Conservation (phyloP, 92 coral and sea anemone genomes). For the Epizoanthus fatuus region DNA sequence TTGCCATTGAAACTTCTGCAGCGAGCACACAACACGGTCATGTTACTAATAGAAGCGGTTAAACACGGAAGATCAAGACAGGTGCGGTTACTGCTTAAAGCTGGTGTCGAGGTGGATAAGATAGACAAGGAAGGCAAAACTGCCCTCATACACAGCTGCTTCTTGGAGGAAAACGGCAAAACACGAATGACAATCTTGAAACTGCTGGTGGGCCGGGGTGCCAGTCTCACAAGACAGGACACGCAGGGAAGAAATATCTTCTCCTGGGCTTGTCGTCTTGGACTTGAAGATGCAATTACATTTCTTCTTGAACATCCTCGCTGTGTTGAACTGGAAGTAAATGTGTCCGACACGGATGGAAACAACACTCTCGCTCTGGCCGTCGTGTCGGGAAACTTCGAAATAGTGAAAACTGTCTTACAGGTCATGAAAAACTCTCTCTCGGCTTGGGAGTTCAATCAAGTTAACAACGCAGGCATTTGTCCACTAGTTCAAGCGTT, state of each 20-base stretch:
- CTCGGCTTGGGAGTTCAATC: conserved; percentile 52
- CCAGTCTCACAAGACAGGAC: conserved; percentile 68
- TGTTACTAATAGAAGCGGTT: conserved; percentile 81
- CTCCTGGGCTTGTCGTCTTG: conserved; percentile 82
- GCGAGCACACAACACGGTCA: conserved; percentile 1
- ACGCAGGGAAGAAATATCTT: conserved; percentile 68
- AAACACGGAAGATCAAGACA: conserved; percentile 69
- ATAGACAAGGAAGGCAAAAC: conserved; percentile 81
- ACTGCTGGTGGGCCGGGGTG: conserved; percentile 68
- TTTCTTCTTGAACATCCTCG: conserved; percentile 71
- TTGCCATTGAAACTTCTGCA: too few species aligned
- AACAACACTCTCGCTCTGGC: conserved; percentile 76
- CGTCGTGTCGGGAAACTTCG: conserved; percentile 78
- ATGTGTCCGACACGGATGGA: conserved; percentile 72
- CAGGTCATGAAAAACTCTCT: conserved; percentile 45
- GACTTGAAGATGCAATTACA: conserved; percentile 57
- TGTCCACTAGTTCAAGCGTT: conserved; percentile 84
- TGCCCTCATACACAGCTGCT: conserved; percentile 82
- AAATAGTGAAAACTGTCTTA: conserved; percentile 64
- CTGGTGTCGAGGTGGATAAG: conserved; percentile 77
- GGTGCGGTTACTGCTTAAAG: conserved; percentile 79
- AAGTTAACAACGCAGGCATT: conserved; percentile 89
- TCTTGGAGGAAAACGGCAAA: conserved; percentile 69
- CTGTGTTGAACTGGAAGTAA: conserved; percentile 62
- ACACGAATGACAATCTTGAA: conserved; percentile 67